Evolutionary conservation across 2,113 vertebrate genomes (phyloP).

Genomic region (Fregetta grallaria): DNA sequence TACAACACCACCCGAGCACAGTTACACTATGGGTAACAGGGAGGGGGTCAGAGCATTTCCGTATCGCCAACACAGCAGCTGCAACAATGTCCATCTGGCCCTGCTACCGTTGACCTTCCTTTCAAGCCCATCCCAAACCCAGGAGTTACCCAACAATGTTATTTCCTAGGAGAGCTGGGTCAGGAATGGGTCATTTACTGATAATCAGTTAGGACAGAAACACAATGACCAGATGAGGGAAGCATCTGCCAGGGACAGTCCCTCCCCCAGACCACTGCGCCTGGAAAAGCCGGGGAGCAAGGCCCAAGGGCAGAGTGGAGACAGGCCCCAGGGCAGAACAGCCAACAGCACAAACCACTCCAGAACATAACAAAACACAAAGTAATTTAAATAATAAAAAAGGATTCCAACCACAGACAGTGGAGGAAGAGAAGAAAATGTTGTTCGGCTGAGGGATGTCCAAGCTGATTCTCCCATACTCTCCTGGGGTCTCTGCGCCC

Average conservation of each 20-base stretch:
- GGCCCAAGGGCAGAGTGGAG: neutral
- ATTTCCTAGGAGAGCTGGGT: slow-evolving; percentile 34
- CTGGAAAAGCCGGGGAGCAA: neutral
- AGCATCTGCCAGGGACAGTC: slow-evolving; percentile 46
- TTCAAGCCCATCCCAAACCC: neutral
- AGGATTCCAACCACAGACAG: neutral
- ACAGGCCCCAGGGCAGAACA: neutral
- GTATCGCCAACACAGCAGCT: neutral
- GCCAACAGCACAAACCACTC: neutral
- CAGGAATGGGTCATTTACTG: slow-evolving; percentile 54
- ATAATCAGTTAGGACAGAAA: slow-evolving; percentile 47
- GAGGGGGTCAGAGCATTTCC: neutral
- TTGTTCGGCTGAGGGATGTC: neutral
- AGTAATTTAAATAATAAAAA: slow-evolving; percentile 22
- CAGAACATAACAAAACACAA: neutral
- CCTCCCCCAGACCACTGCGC: neutral
- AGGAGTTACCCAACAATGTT: neutral
- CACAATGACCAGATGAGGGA: slow-evolving; percentile 59
- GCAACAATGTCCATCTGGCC: neutral
- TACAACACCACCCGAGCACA: neutral
- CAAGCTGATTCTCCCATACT: neutral
- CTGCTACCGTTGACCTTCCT: neutral
- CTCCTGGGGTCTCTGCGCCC: neutral
- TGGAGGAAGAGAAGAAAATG: neutral
- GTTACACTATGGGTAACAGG: neutral